Base-by-base conservation (phyloP, 1,140 invertebrate genomes). In the Trichonephila clavata region DNA sequence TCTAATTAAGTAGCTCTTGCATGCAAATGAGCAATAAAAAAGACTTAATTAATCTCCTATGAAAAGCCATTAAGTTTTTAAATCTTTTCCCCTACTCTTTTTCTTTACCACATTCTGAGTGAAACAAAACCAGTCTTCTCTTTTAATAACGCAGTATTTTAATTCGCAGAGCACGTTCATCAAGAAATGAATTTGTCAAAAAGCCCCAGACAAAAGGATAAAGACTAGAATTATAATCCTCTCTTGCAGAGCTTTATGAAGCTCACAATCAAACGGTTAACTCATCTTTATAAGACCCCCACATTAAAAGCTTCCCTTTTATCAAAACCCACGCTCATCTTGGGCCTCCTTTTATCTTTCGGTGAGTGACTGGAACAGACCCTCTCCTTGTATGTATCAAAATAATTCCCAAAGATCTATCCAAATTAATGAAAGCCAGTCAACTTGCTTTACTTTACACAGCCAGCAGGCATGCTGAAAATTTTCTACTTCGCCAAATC, bases 351-450 rank as follows among this genome's bases (percentile, higher is more conserved):
- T 77, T 77, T 77, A 77, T 39, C 32, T 77, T 39, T 24, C 65
- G 7, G 50, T 50, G 61, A 63, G 71, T 77, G 71, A 68, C 65
- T 68, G 21, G 65, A 77, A 18, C 71, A 39, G 27, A 77, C 24
- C 24, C 7, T 16, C 27, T 77, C 24, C 71, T 77, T 77, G 71
- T 77, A 77, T 77, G 71, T 77, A 77, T 77, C 71, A 77, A 77
- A 77, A 77, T 77, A 77, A 77, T 77, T 77, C 71, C 27, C 71
- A 77, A 77, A 77, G 71, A 77, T 77, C 71, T 39, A 77, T 77
- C 71, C 71, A 77, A 77, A 77, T 77, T 77, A 77, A 77, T 77
- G 71, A 77, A 77, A 77, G 71, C 24, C 50, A 77, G 32, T 32
- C 71, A 77, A 77, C 24, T 77, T 77, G 10, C 10, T 50, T 50